Percentiles rank a stretch among this genome's conserved stretches.
Conservation (phyloP, 2,888 invertebrate genomes). For the Agrypnus murinus region DNA sequence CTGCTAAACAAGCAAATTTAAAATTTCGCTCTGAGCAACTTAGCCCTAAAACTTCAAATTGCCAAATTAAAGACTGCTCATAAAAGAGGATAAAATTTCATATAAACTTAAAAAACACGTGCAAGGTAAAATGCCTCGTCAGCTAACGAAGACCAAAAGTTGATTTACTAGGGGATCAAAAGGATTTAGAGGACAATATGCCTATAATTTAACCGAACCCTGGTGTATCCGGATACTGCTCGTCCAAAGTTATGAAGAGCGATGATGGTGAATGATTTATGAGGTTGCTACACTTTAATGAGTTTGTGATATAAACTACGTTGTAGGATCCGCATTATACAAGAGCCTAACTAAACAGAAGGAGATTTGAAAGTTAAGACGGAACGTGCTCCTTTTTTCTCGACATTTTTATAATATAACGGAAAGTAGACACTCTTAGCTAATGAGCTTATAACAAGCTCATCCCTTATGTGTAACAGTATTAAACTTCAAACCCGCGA, state of each 20-base stretch:
- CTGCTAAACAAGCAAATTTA: background rate
- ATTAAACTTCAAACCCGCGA: background rate
- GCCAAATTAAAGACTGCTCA: slow-evolving; percentile 8
- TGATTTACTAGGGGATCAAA: slow-evolving; percentile 46
- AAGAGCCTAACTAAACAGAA: slow-evolving; percentile 41
- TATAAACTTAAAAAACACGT: slow-evolving; percentile 25
- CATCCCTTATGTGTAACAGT: background rate
- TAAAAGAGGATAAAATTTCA: slow-evolving; percentile 12
- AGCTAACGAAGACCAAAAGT: slow-evolving; percentile 40
- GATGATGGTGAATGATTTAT: slow-evolving; percentile 49
- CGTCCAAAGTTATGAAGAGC: slow-evolving; percentile 47
- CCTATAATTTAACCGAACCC: slow-evolving; percentile 47
- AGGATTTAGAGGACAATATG: slow-evolving; percentile 42
- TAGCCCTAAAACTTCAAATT: slow-evolving; percentile 8
- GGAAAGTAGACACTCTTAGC: background rate
- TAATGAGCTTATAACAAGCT: slow-evolving; percentile 29
- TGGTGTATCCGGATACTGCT: slow-evolving; percentile 44
- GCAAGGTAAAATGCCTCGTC: slow-evolving; percentile 18
- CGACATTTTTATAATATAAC: slow-evolving; percentile 28
- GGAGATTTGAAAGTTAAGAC: slow-evolving; percentile 36
- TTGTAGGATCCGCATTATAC: slow-evolving; percentile 38
- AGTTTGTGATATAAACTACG: slow-evolving; percentile 48
- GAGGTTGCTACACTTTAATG: slow-evolving; percentile 48
- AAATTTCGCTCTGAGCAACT: background rate
- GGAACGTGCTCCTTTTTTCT: slow-evolving; percentile 16